Percentiles rank a stretch among this genome's conserved stretches.
These are phyloP conservation scores for Pan troglodytes DNA, from an alignment of 2,113 vertebrate species.

Conservation along the genomic window DNA sequence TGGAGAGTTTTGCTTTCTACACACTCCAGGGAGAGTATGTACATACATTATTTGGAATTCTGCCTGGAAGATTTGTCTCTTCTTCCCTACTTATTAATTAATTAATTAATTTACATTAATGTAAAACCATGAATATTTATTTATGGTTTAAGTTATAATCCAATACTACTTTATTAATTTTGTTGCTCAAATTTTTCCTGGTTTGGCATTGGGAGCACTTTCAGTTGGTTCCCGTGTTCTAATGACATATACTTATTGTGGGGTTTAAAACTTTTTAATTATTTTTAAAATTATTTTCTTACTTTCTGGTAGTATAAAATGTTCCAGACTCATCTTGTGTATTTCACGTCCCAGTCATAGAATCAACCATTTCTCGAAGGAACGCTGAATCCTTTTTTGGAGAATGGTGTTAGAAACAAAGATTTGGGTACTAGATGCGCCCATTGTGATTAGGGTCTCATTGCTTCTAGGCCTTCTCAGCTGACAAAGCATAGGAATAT, in stretches of 20 bases:
- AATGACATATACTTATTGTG: not conserved
- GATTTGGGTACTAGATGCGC: not conserved
- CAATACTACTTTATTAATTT: not conserved
- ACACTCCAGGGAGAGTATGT: not conserved
- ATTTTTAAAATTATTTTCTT: not conserved
- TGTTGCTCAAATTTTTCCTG: not conserved
- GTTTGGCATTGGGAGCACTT: not conserved
- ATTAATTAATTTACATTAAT: not conserved
- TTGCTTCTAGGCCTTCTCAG: not conserved
- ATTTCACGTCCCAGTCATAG: not conserved
- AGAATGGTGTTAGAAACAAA: not conserved
- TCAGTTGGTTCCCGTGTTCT: not conserved
- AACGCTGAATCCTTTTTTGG: not conserved
- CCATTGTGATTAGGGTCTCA: not conserved
- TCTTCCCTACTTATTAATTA: not conserved
- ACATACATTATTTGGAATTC: not conserved
- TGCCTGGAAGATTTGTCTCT: not conserved
- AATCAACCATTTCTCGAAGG: not conserved
- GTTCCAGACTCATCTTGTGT: not conserved
- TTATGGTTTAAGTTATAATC: not conserved
- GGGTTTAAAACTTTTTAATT: not conserved
- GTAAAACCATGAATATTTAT: not conserved
- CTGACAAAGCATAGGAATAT: not conserved
- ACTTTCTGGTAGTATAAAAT: not conserved
- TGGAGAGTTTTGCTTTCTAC: not conserved